Base-by-base conservation (phyloP, 2,888 invertebrate species). In the Choristoneura rosaceana region DNA sequence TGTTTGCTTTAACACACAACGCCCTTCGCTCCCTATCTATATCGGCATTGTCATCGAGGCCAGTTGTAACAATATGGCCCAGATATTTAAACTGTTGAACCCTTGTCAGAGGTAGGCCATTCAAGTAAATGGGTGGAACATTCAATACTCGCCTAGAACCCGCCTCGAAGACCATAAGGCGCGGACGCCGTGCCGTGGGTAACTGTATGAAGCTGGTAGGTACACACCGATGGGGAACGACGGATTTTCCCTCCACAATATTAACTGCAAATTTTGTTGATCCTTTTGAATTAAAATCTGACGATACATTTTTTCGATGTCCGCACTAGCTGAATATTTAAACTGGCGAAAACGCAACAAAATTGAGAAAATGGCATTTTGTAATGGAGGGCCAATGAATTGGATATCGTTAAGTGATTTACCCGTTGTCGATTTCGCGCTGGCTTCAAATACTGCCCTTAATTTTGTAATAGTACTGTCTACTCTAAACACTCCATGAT, bases 281-380 rank as follows among this genome's bases (percentile, higher is more conserved):
- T 79, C 75, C 0, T 71, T 55, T 12, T 79, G 65, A 25, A 85
- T 73, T 33, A 75, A 38, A 17, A 81, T 76, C 69, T 83, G 81
- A 0, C 85, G 58, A 68, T 78, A 86, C 82, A 85, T 84, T 76
- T 82, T 81, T 55, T 78, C 77, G 4, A 82, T 69, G 63, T 81
- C 82, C 4, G 79, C 80, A 5, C 80, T 80, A 0, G 81, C 79
- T 0, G 80, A 80, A 55, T 80, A 79, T 55, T 74, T 77, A 82
- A 60, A 41, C 9, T 41, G 41, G 8, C 41, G 41, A 41, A 41
- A 41, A 41, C 41, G 41, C 8, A 41, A 8, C 8, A 84, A 58
- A n/a, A 85, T 82, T 4, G 79, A 74, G 65, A 82, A 76, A 55
- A 84, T 43, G 63, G 80, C 78, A 34, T 78, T 76, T 69, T 81